Percentiles rank a stretch among this genome's conserved stretches.
phyloP scores from a whole-genome alignment of 1,140 invertebrate species.

The Hypsibius dujardini region DNA sequence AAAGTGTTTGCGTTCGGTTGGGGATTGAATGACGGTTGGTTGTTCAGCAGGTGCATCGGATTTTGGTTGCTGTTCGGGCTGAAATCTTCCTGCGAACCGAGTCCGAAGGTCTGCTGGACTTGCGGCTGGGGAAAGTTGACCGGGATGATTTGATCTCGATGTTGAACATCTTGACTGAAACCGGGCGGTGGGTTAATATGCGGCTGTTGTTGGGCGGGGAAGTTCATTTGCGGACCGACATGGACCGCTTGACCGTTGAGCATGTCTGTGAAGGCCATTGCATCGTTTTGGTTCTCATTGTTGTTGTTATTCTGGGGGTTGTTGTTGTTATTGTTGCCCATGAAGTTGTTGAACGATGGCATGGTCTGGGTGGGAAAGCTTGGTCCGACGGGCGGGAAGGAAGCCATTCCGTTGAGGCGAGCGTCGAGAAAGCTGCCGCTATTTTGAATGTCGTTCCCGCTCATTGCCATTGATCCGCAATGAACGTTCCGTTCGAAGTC shows the following conservation, averaged over 20 bases:
- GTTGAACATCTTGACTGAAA: not conserved
- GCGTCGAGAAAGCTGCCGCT: no score
- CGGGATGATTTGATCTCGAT: not conserved
- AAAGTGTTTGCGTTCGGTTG: constrained; percentile 3
- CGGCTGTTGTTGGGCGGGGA: not conserved
- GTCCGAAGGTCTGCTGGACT: constrained; percentile 3
- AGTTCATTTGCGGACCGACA: not conserved
- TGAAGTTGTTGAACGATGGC: not conserved
- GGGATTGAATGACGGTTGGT: not conserved
- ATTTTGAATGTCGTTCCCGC: no score
- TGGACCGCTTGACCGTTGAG: not conserved
- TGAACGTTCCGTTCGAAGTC: not conserved
- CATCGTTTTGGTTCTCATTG: not conserved
- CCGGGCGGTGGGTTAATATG: not conserved
- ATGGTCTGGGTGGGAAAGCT: not conserved
- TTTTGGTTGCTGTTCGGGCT: not conserved
- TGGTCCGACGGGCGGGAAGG: not conserved
- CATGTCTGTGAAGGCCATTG: constrained; percentile 12
- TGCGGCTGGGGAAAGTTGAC: not conserved
- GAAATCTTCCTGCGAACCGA: not conserved
- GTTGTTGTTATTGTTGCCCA: not conserved
- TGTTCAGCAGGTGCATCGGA: not conserved
- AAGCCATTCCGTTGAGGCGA: no score
- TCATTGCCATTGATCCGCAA: not conserved
- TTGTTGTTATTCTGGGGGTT: not conserved